A percentile compares a stretch with the other conserved stretches of the same genome.
Conservation (phyloP, 2,113 vertebrate species). For the Puffinus mauretanicus region DNA sequence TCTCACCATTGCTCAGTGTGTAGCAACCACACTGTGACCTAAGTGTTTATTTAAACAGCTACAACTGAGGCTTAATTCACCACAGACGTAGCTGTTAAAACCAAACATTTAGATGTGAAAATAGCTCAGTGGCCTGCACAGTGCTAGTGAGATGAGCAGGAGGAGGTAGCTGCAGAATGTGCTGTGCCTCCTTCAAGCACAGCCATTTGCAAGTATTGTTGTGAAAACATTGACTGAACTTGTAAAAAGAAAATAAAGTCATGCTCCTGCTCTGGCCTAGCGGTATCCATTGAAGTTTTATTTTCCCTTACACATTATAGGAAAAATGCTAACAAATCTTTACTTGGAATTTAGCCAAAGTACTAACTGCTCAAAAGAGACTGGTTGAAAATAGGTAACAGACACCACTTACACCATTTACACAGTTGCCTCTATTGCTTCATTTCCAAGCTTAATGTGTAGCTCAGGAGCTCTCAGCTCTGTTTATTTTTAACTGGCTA, state of each 20-base stretch:
- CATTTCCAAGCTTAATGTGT: neutral
- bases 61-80: neutral
- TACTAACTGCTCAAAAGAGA: neutral
- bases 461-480: neutral
- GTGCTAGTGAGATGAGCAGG: neutral
- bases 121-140: neutral
- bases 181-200: neutral
- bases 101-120: constrained; percentile 5
- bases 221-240: neutral
- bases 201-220: neutral
- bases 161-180: neutral
- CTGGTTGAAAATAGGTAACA: neutral
- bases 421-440: neutral
- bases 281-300: neutral
- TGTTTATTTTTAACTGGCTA: neutral
- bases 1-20: neutral
- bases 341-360: neutral
- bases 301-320: neutral
- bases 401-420: neutral
- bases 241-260: neutral
- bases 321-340: neutral
- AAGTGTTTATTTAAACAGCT: neutral
- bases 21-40: neutral
- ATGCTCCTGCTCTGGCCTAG: neutral
- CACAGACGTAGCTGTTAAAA: neutral